Evolutionary conservation across 2,113 vertebrate genomes (phyloP), one percentile per base, ranked within the genome.

Genomic region (Clupea harengus): DNA sequence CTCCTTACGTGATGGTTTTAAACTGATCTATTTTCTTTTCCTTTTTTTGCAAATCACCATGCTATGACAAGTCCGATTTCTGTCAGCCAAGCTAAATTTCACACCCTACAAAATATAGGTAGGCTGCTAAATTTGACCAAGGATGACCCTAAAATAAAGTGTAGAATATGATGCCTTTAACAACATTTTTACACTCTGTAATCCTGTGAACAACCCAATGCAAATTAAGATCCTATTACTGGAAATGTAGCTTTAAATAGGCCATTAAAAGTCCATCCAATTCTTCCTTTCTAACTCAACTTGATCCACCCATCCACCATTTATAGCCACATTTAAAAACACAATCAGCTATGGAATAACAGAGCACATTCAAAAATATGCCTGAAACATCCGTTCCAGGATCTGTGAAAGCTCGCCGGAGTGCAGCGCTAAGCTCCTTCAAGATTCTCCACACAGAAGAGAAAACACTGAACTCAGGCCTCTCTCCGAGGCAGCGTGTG

Each of bases 381-480:
- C 49, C 88, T 89, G 85, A 4, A 54, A 15, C n/a, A 86, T 78
- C 85, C 25, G 85, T 32, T 87, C 28, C 25, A 81, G 9, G 39
- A 60, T 81, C 84, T 49, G 88, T 83, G 86, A 83, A 87, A 10
- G 10, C 72, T 80, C 50, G 44, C 28, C 47, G 67, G n/a, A 86
- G 60, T 86, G 49, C 67, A 80, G 18, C 49, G 72, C 45, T 50
- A 87, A 28, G 47, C 39, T 87, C 4, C 84, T 57, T 75, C 0
- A 64, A 81, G 32, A 83, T 90, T 85, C 82, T 82, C 46, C 22
- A 90, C 46, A 81, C 6, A 80, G 84, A 91, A 87, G 85, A 64
- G 85, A 89, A n/a, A 88, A 67, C 82, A 85, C 82, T 11, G 86
- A 86, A 86, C 84, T 83, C 72, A 92, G 84, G 88, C 50, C 85